Conservation (phyloP, 2,113 vertebrate genomes). For the Rhinogobius similis region DNA sequence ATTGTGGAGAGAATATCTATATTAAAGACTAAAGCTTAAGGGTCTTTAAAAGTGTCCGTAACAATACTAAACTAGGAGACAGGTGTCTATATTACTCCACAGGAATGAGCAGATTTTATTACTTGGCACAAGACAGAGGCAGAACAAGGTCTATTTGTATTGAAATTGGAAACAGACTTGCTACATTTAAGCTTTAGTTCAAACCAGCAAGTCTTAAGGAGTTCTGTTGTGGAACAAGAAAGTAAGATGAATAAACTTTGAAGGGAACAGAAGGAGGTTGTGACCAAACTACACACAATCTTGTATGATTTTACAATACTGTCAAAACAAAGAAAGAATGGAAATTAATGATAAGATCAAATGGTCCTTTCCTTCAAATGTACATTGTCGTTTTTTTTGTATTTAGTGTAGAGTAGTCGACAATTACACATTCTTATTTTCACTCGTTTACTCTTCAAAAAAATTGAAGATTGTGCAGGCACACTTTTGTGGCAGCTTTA, state of each 20-base stretch:
- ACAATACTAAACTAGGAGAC: constrained; percentile 19
- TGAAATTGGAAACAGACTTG: constrained; percentile 54
- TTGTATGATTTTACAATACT: neutral
- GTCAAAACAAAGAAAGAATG: neutral
- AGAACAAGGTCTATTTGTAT: constrained; percentile 38
- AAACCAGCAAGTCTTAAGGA: constrained; percentile 2
- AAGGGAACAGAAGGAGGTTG: neutral
- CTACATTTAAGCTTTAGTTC: constrained; percentile 17
- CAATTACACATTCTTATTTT: too few species aligned
- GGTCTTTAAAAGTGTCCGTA: constrained; percentile 23
- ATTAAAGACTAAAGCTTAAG: constrained; percentile 21
- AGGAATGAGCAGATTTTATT: constrained; percentile 42
- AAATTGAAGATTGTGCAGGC: neutral
- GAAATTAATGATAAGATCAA: too few species aligned
- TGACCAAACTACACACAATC: neutral
- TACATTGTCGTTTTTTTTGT: too few species aligned
- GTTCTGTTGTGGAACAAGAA: constrained; percentile 14
- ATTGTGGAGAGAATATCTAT: constrained; percentile 13
- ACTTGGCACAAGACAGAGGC: constrained; percentile 47
- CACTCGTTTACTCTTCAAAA: neutral
- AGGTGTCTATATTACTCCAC: constrained; percentile 39
- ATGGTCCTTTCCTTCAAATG: too few species aligned
- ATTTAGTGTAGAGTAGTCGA: too few species aligned
- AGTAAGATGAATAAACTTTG: neutral
- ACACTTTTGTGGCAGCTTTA: neutral